Base-by-base conservation (phyloP, 2,113 vertebrate genomes). In the Lepidiolamprologus cunningtoni region DNA sequence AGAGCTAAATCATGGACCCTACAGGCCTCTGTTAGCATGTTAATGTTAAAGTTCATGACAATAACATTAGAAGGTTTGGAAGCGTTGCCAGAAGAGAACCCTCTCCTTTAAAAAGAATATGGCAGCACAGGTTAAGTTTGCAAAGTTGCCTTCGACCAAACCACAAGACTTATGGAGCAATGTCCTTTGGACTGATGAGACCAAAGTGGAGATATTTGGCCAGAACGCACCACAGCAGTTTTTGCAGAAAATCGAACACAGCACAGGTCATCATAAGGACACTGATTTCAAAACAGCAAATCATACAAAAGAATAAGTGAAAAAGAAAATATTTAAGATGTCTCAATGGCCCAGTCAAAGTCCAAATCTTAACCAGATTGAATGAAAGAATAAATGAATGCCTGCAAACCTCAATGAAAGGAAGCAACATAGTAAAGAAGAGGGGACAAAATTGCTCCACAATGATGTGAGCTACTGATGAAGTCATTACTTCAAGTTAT, bases 121-220 rank as follows among this genome's bases (percentile, higher is more conserved):
- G 66, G 66, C 66, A 23, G 66, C n/a, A 42, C n/a, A 14, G 35
- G 8, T 23, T 71, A 42, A 21, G 35, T 71, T 71, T 6, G 8
- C n/a, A 71, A 68, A 68, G 63, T 0, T 68, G 33, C 35, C 11
- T 42, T 40, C 0, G 0, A 42, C 0, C 35, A 71, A 71, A 71
- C 66, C 35, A 23, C 66, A 71, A 40, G 66, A 23, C 7, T 71
- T 71, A 21, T 42, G 66, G 66, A 23, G 10, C 61, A 21, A 66
- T 66, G 61, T 66, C 19, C 61, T 37, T 66, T 68, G n/a, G 63
- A 40, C 35, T 1, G 3, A 68, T 10, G 66, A 71, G 21, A 73
- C 40, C 68, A 17, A 45, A 73, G 21, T 10, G 68, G 21, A 73
- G 37, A 45, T 71, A 23, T 71, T 26, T 71, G 8, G 3, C 66